Evolutionary conservation across 2,797 vertebrate genomes (phyloP).

Genomic region (Hoplostethus mediterraneus): DNA sequence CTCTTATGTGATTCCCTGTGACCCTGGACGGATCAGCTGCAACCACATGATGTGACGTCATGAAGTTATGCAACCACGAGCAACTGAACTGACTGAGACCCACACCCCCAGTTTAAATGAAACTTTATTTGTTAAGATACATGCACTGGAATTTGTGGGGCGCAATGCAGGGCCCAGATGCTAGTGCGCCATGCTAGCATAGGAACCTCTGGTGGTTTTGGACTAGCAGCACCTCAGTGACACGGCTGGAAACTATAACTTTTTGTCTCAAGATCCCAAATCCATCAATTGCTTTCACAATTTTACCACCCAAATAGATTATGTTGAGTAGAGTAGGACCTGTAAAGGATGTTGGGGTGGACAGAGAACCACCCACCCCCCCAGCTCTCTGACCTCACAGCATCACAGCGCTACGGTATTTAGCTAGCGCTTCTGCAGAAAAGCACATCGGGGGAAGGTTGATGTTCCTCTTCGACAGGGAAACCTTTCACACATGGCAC

Average conservation of each 20-base stretch:
- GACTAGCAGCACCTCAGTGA: too few species aligned
- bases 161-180: not conserved
- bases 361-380: not conserved
- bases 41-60: conserved; percentile 42
- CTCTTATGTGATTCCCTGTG: conserved; percentile 6
- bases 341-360: not conserved
- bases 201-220: too few species aligned
- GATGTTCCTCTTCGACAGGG: too few species aligned
- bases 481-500: too few species aligned
- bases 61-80: conserved; percentile 40
- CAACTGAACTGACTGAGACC: conserved; percentile 7
- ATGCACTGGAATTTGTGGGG: not conserved
- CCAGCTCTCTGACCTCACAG: too few species aligned
- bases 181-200: too few species aligned
- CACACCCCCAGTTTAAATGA: not conserved
- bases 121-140: conserved; percentile 12
- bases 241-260: too few species aligned
- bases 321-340: not conserved
- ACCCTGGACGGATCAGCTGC: conserved; percentile 5
- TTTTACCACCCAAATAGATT: not conserved
- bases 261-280: not conserved
- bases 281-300: not conserved
- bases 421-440: too few species aligned
- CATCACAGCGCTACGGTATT: too few species aligned
- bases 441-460: too few species aligned